Conservation (phyloP, 2,888 invertebrate species). For the Arge pagana region DNA sequence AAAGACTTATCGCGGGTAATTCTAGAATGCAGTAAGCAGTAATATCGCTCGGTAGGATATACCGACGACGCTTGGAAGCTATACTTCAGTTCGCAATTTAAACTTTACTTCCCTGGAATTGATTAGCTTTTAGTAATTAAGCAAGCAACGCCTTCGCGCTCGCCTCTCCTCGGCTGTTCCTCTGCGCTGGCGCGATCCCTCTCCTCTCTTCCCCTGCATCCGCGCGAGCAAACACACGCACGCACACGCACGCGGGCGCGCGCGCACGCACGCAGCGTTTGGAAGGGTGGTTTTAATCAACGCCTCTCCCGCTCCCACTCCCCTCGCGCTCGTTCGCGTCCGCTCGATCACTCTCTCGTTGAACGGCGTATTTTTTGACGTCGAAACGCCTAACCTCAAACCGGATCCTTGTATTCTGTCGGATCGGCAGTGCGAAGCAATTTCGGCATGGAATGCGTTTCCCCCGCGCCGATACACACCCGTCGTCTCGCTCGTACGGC, state of each 20-base stretch:
- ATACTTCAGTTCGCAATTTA: constrained; percentile 60
- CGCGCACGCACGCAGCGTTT: constrained; percentile 27
- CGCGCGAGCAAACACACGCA: constrained; percentile 20
- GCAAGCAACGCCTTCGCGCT: constrained; percentile 56
- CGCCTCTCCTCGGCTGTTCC: constrained; percentile 28
- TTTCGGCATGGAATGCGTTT: constrained; percentile 57
- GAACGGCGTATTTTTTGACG: constrained; percentile 48
- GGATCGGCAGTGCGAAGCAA: constrained; percentile 54
- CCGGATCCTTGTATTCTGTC: constrained; percentile 39
- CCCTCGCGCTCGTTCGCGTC: constrained; percentile 19
- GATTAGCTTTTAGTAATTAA: constrained; percentile 60
- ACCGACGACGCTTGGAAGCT: constrained; percentile 50
- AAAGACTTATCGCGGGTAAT: constrained; percentile 38
- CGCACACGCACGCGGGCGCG: constrained; percentile 30
- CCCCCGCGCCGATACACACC: constrained; percentile 48
- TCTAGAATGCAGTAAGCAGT: constrained; percentile 53
- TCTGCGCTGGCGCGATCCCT: neutral
- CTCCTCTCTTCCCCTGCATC: constrained; percentile 16
- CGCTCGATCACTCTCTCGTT: constrained; percentile 22
- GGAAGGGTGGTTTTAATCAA: constrained; percentile 56
- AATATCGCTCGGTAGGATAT: constrained; percentile 36
- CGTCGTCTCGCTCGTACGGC: constrained; percentile 20
- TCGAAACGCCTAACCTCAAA: constrained; percentile 49
- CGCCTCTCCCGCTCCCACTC: constrained; percentile 43
- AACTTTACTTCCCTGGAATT: constrained; percentile 60